phyloP scores from a whole-genome alignment of 2,888 invertebrate species.

The Hecatera dysodea region DNA sequence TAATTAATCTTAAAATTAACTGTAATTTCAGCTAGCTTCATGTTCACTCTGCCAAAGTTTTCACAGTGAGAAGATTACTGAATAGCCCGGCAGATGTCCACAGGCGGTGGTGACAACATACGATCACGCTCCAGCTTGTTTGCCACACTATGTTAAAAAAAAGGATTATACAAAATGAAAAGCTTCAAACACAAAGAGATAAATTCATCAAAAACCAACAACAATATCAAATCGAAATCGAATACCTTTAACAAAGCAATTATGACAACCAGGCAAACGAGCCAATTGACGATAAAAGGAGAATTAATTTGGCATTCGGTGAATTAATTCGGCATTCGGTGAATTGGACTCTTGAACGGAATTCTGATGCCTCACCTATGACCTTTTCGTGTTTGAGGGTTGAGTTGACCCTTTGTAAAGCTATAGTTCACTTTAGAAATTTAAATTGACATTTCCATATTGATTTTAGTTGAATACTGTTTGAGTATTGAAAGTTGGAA shows the following conservation, averaged over 20 bases:
- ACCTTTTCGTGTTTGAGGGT: slow-evolving; percentile 53
- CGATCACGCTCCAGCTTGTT: too few species aligned
- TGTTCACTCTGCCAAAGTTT: too few species aligned
- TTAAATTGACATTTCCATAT: slow-evolving; percentile 36
- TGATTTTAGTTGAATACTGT: slow-evolving; percentile 3
- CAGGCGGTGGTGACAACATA: too few species aligned
- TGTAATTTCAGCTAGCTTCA: too few species aligned
- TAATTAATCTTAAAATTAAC: too few species aligned
- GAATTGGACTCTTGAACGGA: slow-evolving; percentile 27
- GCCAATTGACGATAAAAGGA: slow-evolving; percentile 25
- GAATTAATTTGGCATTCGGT: slow-evolving; percentile 42
- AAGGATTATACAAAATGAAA: too few species aligned
- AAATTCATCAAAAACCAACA: slow-evolving; percentile 21
- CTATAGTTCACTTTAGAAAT: slow-evolving; percentile 40
- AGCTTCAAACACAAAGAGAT: slow-evolving; percentile 11
- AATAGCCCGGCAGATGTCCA: too few species aligned
- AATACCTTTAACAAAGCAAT: slow-evolving; percentile 49
- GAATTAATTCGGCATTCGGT: slow-evolving; percentile 37
- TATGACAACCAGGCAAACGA: slow-evolving; percentile 32
- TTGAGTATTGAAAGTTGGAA: slow-evolving; percentile 1
- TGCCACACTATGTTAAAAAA: too few species aligned
- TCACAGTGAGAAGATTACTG: too few species aligned
- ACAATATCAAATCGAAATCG: slow-evolving; percentile 35
- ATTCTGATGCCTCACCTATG: slow-evolving; percentile 47
- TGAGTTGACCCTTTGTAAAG: slow-evolving; percentile 28